These are phyloP conservation scores for Drosophila burlai DNA, from an alignment of 1,140 invertebrate genomes.

Conservation along the genomic window DNA sequence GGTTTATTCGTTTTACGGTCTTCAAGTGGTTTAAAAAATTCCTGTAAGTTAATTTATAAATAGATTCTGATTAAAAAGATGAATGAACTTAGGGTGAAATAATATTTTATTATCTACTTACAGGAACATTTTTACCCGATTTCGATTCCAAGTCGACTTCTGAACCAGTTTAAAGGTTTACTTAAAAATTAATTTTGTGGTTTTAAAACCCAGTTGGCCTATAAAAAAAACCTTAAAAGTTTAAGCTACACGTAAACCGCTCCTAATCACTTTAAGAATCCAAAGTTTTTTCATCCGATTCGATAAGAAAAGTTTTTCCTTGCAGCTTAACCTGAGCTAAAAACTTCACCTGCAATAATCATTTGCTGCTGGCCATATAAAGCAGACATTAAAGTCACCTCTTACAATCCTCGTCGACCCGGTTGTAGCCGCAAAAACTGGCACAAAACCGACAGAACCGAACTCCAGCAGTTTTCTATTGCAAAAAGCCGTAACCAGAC, in stretches of 20 bases:
- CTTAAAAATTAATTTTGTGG: neutral
- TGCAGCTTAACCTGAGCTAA: constrained; percentile 29
- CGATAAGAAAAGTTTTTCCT: constrained; percentile 46
- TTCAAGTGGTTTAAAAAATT: neutral
- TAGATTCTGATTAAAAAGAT: too few relatives aligned
- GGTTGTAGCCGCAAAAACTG: constrained; percentile 43
- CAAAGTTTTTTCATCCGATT: constrained; percentile 31
- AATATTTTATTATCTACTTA: neutral
- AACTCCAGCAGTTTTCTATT: constrained; percentile 13
- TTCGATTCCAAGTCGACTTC: too few relatives aligned
- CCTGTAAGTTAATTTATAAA: neutral
- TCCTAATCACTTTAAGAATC: constrained; percentile 23
- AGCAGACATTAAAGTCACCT: constrained; percentile 57
- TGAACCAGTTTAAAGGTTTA: neutral
- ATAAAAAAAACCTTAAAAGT: constrained; percentile 1
- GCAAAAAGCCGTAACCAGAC: constrained; percentile 46
- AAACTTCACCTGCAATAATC: constrained; percentile 60
- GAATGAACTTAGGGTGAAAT: fast-evolving
- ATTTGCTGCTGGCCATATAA: constrained; percentile 58
- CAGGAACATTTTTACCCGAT: neutral
- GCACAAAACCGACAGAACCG: constrained; percentile 23
- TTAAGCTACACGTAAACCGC: constrained; percentile 5
- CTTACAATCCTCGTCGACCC: constrained; percentile 24
- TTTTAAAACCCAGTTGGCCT: neutral
- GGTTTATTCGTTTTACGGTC: neutral